These are phyloP conservation scores for Tenebrio molitor DNA, from an alignment of 1,140 invertebrate genomes.

Conservation along the genomic window DNA sequence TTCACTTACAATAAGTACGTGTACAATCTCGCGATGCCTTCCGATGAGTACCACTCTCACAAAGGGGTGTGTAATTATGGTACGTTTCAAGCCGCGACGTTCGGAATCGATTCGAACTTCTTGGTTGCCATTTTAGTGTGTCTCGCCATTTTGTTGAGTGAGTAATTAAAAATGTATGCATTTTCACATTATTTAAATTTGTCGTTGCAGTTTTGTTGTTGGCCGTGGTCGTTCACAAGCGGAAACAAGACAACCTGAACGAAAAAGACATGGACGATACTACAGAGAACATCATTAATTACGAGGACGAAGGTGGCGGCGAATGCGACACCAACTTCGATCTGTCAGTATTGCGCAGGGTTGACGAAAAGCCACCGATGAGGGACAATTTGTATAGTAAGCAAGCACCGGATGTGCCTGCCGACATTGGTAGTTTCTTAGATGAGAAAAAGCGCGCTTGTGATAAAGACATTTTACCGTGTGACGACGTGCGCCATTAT, in stretches of 20 bases:
- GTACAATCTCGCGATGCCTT: constrained; percentile 83
- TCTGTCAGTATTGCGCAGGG: constrained; percentile 81
- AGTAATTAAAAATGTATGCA: constrained; percentile 63
- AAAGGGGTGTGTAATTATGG: constrained; percentile 78
- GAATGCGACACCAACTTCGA: constrained; percentile 96
- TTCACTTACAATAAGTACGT: constrained; percentile 84
- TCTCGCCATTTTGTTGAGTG: constrained; percentile 80
- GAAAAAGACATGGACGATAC: constrained; percentile 96
- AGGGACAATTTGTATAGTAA: constrained; percentile 66
- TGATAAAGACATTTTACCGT: constrained; percentile 90
- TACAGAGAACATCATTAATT: constrained; percentile 96
- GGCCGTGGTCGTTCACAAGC: constrained; percentile 88
- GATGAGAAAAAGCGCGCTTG: constrained; percentile 90
- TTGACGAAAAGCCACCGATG: constrained; percentile 64
- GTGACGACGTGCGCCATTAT: constrained; percentile 96
- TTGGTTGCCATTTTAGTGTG: constrained; percentile 87
- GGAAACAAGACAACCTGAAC: constrained; percentile 86
- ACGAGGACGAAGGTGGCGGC: constrained; percentile 97
- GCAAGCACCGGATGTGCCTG: constrained; percentile 58
- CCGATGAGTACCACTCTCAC: constrained; percentile 74
- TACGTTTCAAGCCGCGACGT: constrained; percentile 80
- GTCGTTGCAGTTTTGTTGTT: constrained; percentile 80
- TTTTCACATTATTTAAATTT: constrained; percentile 47
- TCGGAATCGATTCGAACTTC: constrained; percentile 87
- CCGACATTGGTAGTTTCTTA: constrained; percentile 91